These are phyloP conservation scores for Ypsolopha sequella DNA, from an alignment of 2,888 invertebrate genomes.

Conservation along the genomic window DNA sequence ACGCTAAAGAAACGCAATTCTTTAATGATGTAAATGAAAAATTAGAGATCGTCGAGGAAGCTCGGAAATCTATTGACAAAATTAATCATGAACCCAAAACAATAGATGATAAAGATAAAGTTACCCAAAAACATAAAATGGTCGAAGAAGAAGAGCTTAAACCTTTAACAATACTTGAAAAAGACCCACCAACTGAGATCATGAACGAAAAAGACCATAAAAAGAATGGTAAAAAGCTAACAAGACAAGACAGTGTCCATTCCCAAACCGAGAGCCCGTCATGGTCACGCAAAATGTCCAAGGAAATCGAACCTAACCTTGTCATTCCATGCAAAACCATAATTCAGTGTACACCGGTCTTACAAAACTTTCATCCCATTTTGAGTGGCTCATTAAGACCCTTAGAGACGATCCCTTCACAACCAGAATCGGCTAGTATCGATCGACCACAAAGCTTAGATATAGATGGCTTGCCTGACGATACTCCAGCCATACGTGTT, in stretches of 20 bases:
- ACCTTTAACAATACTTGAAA: not conserved
- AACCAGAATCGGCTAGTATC: constrained; percentile 42
- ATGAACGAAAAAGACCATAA: not conserved
- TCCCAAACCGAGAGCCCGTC: constrained; percentile 21
- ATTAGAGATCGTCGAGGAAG: constrained; percentile 42
- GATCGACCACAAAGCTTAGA: constrained; percentile 44
- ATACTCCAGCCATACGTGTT: constrained; percentile 7
- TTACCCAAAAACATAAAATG: too few species aligned
- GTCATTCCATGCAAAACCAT: constrained; percentile 29
- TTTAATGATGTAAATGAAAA: constrained; percentile 51
- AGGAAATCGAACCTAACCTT: constrained; percentile 26
- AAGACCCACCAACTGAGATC: not conserved
- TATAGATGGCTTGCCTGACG: constrained; percentile 20
- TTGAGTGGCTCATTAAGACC: constrained; percentile 34
- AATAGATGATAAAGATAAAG: too few species aligned
- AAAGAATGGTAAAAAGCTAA: constrained; percentile 25
- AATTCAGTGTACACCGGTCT: constrained; percentile 25
- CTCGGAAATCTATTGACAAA: constrained; percentile 16
- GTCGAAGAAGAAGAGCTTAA: not conserved
- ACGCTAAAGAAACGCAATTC: constrained; percentile 36
- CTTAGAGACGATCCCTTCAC: constrained; percentile 56
- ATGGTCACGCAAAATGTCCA: constrained; percentile 44
- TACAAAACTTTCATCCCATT: constrained; percentile 48
- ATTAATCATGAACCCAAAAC: not conserved
- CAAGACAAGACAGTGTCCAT: constrained; percentile 47